Conservation (phyloP, 2,113 vertebrate genomes). For the Siniperca chuatsi region DNA sequence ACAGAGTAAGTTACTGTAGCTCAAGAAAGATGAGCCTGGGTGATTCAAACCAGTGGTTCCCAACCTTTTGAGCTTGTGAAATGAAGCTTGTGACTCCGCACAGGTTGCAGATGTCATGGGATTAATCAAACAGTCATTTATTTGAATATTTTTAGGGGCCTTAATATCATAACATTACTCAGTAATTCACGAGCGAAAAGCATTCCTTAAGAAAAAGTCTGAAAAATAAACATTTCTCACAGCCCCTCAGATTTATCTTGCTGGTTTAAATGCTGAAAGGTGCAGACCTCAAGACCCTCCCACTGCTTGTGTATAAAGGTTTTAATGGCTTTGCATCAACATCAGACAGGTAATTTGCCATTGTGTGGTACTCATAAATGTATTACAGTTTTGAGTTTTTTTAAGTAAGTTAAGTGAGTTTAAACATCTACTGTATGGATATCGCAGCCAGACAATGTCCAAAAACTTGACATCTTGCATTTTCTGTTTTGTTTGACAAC, state of each 20-base stretch:
- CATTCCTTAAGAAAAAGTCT: neutral
- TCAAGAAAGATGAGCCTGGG: neutral
- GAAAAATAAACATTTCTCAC: neutral
- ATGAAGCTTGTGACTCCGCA: neutral
- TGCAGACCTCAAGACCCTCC: neutral
- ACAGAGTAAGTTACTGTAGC: neutral
- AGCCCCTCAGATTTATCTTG: neutral
- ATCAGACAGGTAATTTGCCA: neutral
- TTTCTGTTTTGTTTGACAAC: neutral
- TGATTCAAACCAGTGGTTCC: neutral
- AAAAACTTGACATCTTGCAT: conserved; percentile 5
- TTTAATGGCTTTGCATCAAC: neutral
- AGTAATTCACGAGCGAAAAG: neutral
- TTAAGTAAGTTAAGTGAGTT: neutral
- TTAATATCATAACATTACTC: neutral
- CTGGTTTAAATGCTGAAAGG: neutral
- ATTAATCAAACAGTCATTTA: neutral
- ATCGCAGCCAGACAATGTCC: neutral
- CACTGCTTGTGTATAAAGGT: neutral
- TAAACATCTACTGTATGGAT: neutral
- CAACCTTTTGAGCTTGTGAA: neutral
- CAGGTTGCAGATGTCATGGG: neutral
- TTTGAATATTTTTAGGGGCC: neutral
- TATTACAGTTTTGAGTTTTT: neutral
- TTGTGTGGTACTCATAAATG: neutral